A percentile compares a stretch with the other conserved stretches of the same genome.
phyloP scores from a whole-genome alignment of 2,888 invertebrate genomes.

The Hybos culiciformis region DNA sequence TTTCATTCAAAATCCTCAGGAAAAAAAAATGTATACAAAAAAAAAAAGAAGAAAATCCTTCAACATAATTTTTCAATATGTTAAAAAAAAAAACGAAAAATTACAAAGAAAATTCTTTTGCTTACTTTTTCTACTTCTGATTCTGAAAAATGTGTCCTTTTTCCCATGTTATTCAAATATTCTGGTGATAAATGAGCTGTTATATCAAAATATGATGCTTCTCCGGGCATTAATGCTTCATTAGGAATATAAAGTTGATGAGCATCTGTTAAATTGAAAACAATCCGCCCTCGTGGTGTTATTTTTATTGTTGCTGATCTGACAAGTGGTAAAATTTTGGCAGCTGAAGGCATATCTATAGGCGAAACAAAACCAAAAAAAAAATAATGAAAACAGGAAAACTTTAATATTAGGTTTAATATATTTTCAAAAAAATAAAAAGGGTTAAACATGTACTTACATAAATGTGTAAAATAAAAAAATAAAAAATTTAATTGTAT shows the following conservation, averaged over 20 bases:
- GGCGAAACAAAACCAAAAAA: background rate
- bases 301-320: conserved; percentile 41
- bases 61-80: no score
- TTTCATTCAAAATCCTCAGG: no score
- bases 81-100: no score
- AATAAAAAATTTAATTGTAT: conserved; percentile 19
- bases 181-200: conserved; percentile 42
- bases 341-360: conserved; percentile 19
- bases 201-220: conserved; percentile 20
- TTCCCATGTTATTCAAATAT: conserved; percentile 31
- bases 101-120: no score
- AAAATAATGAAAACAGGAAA: background rate
- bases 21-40: no score
- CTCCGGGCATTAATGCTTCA: conserved; percentile 5
- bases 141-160: conserved; percentile 38
- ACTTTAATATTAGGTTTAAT: background rate
- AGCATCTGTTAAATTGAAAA: conserved; percentile 12
- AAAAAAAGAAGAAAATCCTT: no score
- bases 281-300: conserved; percentile 42
- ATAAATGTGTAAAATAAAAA: background rate
- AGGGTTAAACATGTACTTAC: background rate
- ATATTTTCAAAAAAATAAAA: background rate
- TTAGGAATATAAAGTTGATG: conserved; percentile 11
- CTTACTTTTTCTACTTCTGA: conserved; percentile 45
- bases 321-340: conserved; percentile 39